Evolutionary conservation across 1,140 invertebrate species (phyloP).

Genomic region (Lineus longissimus): DNA sequence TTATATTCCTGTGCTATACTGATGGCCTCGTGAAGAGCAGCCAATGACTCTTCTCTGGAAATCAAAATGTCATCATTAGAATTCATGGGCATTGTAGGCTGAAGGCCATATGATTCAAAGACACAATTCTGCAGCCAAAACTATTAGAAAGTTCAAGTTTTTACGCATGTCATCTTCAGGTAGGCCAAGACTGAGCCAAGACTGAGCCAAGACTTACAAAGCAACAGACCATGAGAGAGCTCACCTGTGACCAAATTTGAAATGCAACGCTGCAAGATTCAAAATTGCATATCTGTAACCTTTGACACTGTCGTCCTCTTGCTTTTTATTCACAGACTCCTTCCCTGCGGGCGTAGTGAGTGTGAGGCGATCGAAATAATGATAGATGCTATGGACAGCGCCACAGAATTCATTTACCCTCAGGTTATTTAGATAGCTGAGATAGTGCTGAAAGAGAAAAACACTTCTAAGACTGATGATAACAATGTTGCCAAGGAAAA

Average conservation of each 20-base stretch:
- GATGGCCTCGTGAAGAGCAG: constrained; percentile 78
- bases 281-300: constrained; percentile 82
- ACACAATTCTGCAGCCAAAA: too few species aligned
- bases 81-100: too few species aligned
- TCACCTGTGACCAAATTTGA: constrained; percentile 79
- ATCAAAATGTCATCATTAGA: too few species aligned
- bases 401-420: constrained; percentile 82
- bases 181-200: too few species aligned
- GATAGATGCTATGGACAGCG: constrained; percentile 75
- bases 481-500: neutral
- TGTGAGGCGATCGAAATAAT: constrained; percentile 72
- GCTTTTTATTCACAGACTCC: constrained; percentile 30
- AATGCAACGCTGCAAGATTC: constrained; percentile 82
- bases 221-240: too few species aligned
- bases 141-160: too few species aligned
- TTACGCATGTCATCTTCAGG: too few species aligned
- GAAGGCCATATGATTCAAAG: too few species aligned
- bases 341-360: constrained; percentile 51
- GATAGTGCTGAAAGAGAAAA: constrained; percentile 69
- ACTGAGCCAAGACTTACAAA: too few species aligned
- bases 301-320: constrained; percentile 65
- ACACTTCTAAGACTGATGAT: neutral
- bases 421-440: constrained; percentile 85
- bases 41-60: constrained; percentile 69
- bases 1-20: constrained; percentile 81